These are phyloP conservation scores for Muntiacus reevesi DNA, from an alignment of 2,113 vertebrate genomes.

Conservation along the genomic window DNA sequence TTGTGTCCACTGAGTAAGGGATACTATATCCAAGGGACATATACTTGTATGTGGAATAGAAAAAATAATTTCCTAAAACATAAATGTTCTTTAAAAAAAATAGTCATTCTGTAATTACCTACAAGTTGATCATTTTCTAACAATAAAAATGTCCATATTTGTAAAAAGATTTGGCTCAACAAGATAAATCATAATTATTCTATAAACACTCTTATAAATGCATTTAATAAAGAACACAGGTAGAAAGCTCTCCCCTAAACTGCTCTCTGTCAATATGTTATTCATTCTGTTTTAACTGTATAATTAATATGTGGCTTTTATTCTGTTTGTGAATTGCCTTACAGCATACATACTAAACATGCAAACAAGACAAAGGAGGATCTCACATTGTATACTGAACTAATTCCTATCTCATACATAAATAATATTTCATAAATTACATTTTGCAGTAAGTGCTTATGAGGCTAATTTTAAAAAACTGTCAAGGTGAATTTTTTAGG, in stretches of 20 bases:
- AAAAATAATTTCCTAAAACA: background rate
- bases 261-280: background rate
- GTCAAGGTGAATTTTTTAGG: background rate
- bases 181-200: background rate
- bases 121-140: background rate
- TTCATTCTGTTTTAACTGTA: background rate
- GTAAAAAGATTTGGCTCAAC: background rate
- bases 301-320: background rate
- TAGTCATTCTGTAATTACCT: background rate
- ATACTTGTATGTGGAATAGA: background rate
- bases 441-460: background rate
- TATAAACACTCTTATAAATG: background rate
- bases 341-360: background rate
- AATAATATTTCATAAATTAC: background rate
- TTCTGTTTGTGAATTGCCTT: conserved; percentile 10
- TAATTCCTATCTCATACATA: background rate
- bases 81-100: background rate
- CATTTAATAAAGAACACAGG: background rate
- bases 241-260: background rate
- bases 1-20: background rate
- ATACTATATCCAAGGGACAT: background rate
- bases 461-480: background rate
- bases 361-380: background rate
- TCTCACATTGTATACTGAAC: background rate
- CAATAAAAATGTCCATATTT: background rate